These are phyloP conservation scores for Azemiops feae DNA, from an alignment of 2,113 vertebrate genomes.

Conservation along the genomic window DNA sequence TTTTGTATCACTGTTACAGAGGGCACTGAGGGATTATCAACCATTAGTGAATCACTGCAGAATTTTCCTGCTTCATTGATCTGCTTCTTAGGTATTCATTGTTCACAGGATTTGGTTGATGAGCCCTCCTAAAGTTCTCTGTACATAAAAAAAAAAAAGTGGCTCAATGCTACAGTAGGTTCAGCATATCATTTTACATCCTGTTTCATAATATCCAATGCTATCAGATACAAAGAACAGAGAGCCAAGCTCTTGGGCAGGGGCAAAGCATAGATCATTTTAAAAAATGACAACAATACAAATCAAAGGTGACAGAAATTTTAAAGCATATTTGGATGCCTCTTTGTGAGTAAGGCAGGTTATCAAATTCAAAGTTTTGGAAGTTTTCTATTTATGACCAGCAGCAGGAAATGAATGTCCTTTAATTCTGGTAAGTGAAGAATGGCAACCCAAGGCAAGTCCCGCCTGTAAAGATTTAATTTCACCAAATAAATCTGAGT, in stretches of 20 bases:
- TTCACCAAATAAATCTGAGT: constrained; percentile 73
- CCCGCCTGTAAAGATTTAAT: constrained; percentile 66
- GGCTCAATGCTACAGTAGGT: background rate
- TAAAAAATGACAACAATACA: constrained; percentile 26
- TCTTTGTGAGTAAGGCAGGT: constrained; percentile 28
- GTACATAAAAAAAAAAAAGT: background rate
- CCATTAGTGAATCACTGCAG: background rate
- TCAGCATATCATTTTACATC: background rate
- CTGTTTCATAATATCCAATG: background rate
- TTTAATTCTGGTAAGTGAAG: constrained; percentile 69
- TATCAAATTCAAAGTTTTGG: constrained; percentile 47
- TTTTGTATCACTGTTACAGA: background rate
- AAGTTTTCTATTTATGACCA: constrained; percentile 51
- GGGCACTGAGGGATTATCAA: background rate
- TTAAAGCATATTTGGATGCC: constrained; percentile 22
- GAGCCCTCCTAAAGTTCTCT: background rate
- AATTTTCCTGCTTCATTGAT: background rate
- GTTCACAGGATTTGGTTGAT: background rate
- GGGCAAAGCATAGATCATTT: constrained; percentile 16
- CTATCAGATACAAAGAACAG: background rate
- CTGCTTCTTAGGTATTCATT: background rate
- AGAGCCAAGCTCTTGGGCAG: background rate
- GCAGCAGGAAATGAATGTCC: constrained; percentile 58
- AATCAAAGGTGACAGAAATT: constrained; percentile 22
- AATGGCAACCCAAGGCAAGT: constrained; percentile 39